Evolutionary conservation across 2,888 invertebrate genomes (phyloP).

Genomic region (Camponotus fellah): DNA sequence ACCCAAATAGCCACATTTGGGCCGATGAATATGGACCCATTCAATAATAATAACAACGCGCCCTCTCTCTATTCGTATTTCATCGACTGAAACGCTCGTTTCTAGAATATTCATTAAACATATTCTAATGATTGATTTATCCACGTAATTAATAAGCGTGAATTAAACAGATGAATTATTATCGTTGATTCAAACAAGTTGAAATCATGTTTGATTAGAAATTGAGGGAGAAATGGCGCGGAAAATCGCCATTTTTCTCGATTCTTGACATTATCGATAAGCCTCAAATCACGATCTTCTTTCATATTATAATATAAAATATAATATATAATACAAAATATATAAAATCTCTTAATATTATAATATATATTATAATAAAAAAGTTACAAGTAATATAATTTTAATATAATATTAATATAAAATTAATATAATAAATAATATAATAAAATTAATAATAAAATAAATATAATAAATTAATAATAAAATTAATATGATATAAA

Average conservation of each 20-base stretch:
- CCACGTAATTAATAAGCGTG: slow-evolving; percentile 22
- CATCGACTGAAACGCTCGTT: slow-evolving; percentile 8
- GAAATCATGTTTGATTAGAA: not conserved
- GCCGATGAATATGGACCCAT: slow-evolving; percentile 34
- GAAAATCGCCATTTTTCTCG: not conserved
- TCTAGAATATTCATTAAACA: slow-evolving; percentile 11
- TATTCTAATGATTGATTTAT: slow-evolving; percentile 26
- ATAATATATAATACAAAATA: not conserved
- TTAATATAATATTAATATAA: too few species aligned
- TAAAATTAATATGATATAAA: too few species aligned
- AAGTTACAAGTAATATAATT: too few species aligned
- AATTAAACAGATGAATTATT: slow-evolving; percentile 21
- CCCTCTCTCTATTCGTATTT: slow-evolving; percentile 30
- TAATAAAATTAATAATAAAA: too few species aligned
- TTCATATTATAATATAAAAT: not conserved
- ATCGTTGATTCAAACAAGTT: not conserved
- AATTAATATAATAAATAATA: too few species aligned
- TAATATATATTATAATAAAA: not conserved
- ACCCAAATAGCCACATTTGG: slow-evolving; percentile 48
- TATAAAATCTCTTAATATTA: not conserved
- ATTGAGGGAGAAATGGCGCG: not conserved
- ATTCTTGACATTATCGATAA: not conserved
- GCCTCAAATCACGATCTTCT: not conserved
- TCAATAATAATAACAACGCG: slow-evolving; percentile 14
- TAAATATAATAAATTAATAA: too few species aligned